These are phyloP conservation scores for Periophthalmus magnuspinnatus DNA, from an alignment of 2,797 vertebrate species.

Conservation along the genomic window DNA sequence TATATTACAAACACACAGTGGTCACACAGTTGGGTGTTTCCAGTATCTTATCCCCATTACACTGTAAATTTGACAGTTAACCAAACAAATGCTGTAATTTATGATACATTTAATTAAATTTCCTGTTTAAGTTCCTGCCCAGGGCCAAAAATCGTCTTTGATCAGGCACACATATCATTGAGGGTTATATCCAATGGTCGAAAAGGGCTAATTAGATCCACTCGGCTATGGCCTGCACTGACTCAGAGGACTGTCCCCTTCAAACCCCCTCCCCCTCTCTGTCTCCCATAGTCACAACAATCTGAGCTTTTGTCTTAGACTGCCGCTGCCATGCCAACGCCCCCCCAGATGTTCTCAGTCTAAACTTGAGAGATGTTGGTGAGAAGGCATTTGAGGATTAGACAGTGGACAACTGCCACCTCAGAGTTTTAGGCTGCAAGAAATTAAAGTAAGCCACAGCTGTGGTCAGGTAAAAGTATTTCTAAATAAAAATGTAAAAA, in stretches of 20 bases:
- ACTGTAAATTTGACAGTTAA: background rate
- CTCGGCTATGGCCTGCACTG: conserved; percentile 26
- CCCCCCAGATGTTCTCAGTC: conserved; percentile 16
- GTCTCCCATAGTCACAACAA: conserved; percentile 20
- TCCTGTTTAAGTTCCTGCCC: background rate
- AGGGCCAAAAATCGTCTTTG: conserved; percentile 21
- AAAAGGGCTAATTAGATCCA: conserved; percentile 42
- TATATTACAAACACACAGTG: background rate
- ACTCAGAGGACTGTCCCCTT: conserved; percentile 28
- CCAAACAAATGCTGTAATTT: background rate
- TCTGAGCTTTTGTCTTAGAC: conserved; percentile 31
- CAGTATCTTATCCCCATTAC: background rate
- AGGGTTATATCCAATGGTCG: conserved; percentile 24
- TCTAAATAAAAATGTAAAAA: background rate
- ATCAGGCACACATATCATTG: conserved; percentile 11
- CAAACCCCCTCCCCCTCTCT: conserved; percentile 20
- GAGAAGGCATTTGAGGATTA: conserved; percentile 14
- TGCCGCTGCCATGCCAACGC: conserved; percentile 51
- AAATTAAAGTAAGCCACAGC: background rate
- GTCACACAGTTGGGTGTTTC: conserved; percentile 1
- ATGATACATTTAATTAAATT: background rate
- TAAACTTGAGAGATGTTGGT: conserved; percentile 19
- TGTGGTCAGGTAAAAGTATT: background rate
- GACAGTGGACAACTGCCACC: background rate
- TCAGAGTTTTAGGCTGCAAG: background rate